Percentiles rank a stretch among this genome's conserved stretches.
Evolutionary conservation across 2,113 vertebrate genomes (phyloP).

Genomic region (Ageneiosus marmoratus): DNA sequence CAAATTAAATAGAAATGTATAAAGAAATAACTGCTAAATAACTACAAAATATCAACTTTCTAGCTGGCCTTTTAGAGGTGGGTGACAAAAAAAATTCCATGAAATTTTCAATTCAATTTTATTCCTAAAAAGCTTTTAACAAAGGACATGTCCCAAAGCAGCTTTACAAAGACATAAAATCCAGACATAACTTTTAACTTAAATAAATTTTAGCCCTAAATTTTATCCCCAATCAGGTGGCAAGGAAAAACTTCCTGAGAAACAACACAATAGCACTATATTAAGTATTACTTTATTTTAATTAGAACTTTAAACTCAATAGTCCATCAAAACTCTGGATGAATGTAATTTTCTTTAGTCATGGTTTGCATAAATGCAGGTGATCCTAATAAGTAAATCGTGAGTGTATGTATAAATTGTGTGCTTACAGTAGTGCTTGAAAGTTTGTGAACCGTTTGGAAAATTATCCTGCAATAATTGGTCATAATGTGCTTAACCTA

Average conservation of each 20-base stretch:
- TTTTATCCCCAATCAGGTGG: too few species aligned
- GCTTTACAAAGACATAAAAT: too few species aligned
- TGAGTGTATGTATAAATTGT: background rate
- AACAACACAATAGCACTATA: background rate
- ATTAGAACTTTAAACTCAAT: background rate
- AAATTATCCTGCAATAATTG: too few species aligned
- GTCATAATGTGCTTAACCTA: too few species aligned
- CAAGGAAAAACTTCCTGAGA: background rate
- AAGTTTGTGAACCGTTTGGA: too few species aligned
- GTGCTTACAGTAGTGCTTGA: too few species aligned
- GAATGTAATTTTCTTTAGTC: background rate
- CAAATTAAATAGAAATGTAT: background rate
- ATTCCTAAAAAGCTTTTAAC: too few species aligned
- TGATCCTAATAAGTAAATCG: background rate
- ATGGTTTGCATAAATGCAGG: background rate
- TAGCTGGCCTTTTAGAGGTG: background rate
- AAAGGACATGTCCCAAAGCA: too few species aligned
- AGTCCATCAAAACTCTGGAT: background rate
- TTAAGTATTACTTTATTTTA: background rate
- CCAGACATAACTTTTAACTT: too few species aligned
- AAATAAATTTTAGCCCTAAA: too few species aligned
- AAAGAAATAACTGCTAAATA: background rate
- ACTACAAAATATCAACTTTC: background rate
- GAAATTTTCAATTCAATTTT: too few species aligned
- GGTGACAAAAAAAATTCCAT: background rate